phyloP scores from a whole-genome alignment of 2,888 invertebrate genomes.

The Eupithecia pulchellata region DNA sequence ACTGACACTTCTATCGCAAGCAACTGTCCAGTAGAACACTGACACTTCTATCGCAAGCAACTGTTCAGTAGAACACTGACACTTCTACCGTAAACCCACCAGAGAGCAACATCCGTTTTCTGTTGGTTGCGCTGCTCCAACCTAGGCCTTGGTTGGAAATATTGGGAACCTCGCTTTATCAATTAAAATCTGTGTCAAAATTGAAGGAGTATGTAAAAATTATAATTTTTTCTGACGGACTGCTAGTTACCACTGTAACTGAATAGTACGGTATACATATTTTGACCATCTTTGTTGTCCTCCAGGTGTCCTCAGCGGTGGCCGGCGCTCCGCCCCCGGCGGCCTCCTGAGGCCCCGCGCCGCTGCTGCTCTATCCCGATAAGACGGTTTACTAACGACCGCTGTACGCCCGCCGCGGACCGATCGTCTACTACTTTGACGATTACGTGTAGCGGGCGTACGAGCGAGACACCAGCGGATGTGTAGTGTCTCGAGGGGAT shows the following conservation, averaged over 20 bases:
- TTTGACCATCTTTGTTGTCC: constrained; percentile 31
- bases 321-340: constrained; percentile 43
- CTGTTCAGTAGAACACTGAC: neutral
- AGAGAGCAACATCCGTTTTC: neutral
- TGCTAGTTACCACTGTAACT: no score
- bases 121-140: no score
- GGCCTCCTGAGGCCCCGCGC: constrained; percentile 75
- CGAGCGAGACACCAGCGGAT: neutral
- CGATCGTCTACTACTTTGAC: constrained; percentile 44
- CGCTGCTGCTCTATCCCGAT: constrained; percentile 71
- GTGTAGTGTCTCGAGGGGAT: neutral
- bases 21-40: no score
- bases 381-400: constrained; percentile 73
- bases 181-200: no score
- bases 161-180: no score
- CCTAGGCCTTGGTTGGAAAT: no score
- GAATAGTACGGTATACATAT: neutral
- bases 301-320: constrained; percentile 45
- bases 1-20: neutral
- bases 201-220: no score
- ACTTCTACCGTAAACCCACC: neutral
- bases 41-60: constrained; percentile 50
- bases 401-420: constrained; percentile 41
- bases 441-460: constrained; percentile 45
- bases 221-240: no score